Percentiles rank a stretch among this genome's conserved stretches.
These are phyloP conservation scores for Actinopyga echinites DNA, from an alignment of 53 echinoderm and acorn worm species.

Conservation along the genomic window DNA sequence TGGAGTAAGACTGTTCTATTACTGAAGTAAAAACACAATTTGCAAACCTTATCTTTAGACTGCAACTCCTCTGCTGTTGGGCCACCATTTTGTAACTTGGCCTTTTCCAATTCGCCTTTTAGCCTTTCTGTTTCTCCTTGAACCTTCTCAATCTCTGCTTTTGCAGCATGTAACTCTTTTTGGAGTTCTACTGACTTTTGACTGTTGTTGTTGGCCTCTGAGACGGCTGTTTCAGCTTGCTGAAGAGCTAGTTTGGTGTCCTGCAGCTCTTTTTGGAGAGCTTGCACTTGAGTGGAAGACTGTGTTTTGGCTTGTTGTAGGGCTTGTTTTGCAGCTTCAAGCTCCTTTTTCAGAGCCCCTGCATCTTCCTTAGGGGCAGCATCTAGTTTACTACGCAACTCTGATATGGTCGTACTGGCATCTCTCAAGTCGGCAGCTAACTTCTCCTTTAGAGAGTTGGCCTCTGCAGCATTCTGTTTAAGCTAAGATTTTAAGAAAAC, in stretches of 20 bases:
- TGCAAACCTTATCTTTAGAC: neutral
- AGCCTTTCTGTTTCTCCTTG: constrained; percentile 13
- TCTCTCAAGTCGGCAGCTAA: constrained; percentile 64
- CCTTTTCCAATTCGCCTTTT: constrained; percentile 33
- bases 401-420: constrained; percentile 49
- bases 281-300: constrained; percentile 20
- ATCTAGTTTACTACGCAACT: constrained; percentile 41
- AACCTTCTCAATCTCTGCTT: neutral
- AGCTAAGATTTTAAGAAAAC: constrained; percentile 41
- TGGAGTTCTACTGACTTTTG: neutral
- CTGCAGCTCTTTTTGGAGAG: neutral
- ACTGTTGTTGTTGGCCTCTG: constrained; percentile 2
- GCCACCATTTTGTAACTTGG: constrained; percentile 10
- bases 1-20: no score
- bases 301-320: constrained; percentile 39
- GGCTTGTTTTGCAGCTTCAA: constrained; percentile 49
- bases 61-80: neutral
- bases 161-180: neutral
- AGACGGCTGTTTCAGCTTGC: neutral
- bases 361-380: neutral
- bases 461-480: constrained; percentile 50
- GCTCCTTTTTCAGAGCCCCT: constrained; percentile 48
- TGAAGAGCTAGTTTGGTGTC: constrained; percentile 6
- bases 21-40: no score
- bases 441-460: constrained; percentile 59